Evolutionary conservation across 2,888 invertebrate genomes (phyloP).

Genomic region (Tipula confusa): DNA sequence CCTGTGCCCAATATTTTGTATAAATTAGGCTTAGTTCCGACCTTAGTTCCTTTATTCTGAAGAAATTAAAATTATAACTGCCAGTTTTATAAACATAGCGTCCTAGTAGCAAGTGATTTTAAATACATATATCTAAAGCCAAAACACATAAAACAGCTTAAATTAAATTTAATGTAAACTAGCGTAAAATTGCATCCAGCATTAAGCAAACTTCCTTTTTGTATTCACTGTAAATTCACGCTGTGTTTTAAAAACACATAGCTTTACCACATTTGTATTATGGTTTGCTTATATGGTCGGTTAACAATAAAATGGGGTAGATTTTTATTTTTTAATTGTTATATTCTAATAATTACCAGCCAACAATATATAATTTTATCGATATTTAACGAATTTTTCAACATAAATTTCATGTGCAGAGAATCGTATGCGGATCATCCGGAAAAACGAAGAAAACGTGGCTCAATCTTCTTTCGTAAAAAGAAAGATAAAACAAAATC

Average conservation of each 20-base stretch:
- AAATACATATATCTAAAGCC: no score
- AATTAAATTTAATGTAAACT: background rate
- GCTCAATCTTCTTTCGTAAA: slow-evolving; percentile 86
- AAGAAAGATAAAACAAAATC: slow-evolving; percentile 64
- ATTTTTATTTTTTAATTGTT: no score
- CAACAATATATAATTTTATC: no score
- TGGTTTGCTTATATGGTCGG: background rate
- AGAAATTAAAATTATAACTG: no score
- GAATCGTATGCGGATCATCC: slow-evolving; percentile 59
- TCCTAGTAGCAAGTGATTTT: no score
- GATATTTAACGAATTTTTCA: background rate
- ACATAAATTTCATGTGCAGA: slow-evolving; percentile 35
- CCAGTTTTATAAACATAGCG: no score
- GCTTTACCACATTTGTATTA: background rate
- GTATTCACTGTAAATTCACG: background rate
- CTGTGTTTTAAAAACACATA: background rate
- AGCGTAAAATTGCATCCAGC: background rate
- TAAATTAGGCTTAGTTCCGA: no score
- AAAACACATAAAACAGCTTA: no score
- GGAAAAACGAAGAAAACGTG: slow-evolving; percentile 81
- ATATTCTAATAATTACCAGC: no score
- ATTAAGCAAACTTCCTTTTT: background rate
- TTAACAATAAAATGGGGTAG: background rate
- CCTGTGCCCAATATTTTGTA: background rate
- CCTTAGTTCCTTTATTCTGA: no score